phyloP scores from a whole-genome alignment of 2,888 invertebrate genomes.

The Lepetodrilus schrolli region DNA sequence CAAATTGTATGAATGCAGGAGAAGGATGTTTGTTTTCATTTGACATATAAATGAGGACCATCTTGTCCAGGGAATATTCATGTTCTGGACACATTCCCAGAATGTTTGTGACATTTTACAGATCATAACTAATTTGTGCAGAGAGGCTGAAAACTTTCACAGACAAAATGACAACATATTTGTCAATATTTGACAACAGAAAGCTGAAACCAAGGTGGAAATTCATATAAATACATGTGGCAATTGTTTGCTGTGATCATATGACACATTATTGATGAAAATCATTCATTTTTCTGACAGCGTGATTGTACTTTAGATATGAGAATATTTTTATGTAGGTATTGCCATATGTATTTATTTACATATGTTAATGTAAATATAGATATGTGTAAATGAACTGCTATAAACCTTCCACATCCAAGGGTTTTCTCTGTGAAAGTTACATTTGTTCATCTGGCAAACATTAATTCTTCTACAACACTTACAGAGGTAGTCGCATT shows the following conservation, averaged over 20 bases:
- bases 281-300: no score
- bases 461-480: neutral
- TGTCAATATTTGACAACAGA: constrained; percentile 14
- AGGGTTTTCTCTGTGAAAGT: no score
- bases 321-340: no score
- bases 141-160: neutral
- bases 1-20: constrained; percentile 10
- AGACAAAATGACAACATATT: neutral
- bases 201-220: constrained; percentile 14
- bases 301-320: no score
- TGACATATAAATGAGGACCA: constrained; percentile 12
- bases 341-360: no score
- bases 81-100: neutral
- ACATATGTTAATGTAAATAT: no score
- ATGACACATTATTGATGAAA: no score
- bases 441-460: neutral
- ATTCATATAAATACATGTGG: constrained; percentile 4
- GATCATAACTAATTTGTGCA: constrained; percentile 23
- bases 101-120: constrained; percentile 18
- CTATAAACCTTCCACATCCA: no score
- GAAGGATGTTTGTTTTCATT: constrained; percentile 15
- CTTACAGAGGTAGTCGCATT: neutral
- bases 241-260: no score
- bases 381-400: no score
- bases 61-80: neutral